Percentiles rank a stretch among this genome's conserved stretches.
Conservation (phyloP, 2,113 vertebrate species). For the Oceanodroma tethys region DNA sequence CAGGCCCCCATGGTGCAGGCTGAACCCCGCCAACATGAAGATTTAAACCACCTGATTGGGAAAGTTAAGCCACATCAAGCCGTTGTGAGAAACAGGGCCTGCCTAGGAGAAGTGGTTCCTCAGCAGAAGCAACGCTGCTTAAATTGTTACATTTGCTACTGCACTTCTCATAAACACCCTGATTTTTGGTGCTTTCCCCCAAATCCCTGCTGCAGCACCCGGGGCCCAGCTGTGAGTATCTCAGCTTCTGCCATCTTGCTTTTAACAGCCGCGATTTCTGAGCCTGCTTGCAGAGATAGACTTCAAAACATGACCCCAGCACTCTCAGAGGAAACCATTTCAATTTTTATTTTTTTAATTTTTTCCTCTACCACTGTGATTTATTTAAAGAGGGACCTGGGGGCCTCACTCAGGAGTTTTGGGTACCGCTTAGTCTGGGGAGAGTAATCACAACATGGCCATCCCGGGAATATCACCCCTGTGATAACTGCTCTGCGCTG, state of each 20-base stretch:
- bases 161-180: not conserved
- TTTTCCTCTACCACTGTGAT: accelerated
- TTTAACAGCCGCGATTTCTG: not conserved
- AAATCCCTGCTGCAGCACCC: accelerated
- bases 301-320: not conserved
- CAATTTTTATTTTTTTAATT: no score
- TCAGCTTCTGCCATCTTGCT: not conserved
- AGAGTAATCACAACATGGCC: not conserved
- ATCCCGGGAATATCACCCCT: not conserved
- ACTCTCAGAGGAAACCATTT: not conserved
- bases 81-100: not conserved
- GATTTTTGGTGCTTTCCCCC: not conserved
- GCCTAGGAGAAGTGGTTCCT: not conserved
- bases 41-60: not conserved
- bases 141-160: not conserved
- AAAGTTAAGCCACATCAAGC: not conserved
- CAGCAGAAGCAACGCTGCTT: not conserved
- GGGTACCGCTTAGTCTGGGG: not conserved
- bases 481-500: not conserved
- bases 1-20: not conserved
- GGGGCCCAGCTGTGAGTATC: not conserved
- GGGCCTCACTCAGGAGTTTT: not conserved
- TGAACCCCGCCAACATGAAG: not conserved
- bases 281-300: not conserved
- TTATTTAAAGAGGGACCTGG: not conserved